These are phyloP conservation scores for Oncorhynchus kisutch DNA, from an alignment of 2,113 vertebrate genomes.

Conservation along the genomic window DNA sequence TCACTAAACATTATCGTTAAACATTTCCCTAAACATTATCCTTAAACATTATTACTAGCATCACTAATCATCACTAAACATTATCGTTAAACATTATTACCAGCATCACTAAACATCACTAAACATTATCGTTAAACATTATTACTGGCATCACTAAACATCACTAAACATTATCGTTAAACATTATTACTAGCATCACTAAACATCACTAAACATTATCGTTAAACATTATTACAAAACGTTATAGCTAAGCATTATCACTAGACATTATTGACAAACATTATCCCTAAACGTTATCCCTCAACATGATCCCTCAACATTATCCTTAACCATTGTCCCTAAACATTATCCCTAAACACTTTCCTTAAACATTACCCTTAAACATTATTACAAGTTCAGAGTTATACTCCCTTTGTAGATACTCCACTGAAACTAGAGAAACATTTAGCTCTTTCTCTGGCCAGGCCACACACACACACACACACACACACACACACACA, in stretches of 20 bases:
- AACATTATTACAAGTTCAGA: background rate
- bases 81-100: too few species aligned
- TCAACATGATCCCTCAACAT: background rate
- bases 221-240: rapidly evolving
- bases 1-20: too few species aligned
- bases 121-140: too few species aligned
- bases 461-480: background rate
- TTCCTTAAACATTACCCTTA: background rate
- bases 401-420: background rate
- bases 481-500: background rate
- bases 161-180: too few species aligned
- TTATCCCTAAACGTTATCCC: background rate
- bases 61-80: too few species aligned
- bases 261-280: background rate
- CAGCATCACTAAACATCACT: too few species aligned
- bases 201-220: too few species aligned
- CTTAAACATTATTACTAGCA: too few species aligned
- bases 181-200: too few species aligned
- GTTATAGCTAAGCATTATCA: background rate
- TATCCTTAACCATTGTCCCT: background rate
- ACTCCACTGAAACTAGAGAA: background rate
- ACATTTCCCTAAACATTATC: background rate
- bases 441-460: background rate
- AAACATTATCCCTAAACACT: background rate
- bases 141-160: too few species aligned